phyloP scores from a whole-genome alignment of 1,140 invertebrate species.

The Nomia melanderi region DNA sequence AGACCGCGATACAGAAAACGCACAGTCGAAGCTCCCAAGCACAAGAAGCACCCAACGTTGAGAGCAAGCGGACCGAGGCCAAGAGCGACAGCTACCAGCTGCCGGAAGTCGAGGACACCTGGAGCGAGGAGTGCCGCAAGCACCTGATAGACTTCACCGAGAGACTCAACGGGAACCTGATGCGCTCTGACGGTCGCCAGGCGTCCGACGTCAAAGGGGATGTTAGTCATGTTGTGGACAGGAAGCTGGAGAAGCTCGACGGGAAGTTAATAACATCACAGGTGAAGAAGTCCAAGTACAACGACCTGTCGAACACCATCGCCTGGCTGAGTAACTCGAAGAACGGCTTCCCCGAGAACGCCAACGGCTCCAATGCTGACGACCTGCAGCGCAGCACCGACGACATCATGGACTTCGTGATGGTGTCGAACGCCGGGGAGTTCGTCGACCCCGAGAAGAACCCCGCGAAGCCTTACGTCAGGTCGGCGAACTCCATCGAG shows the following conservation, averaged over 20 bases:
- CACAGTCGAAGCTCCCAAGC: constrained; percentile 18
- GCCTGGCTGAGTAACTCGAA: constrained; percentile 57
- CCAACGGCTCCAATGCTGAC: background rate
- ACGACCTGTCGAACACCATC: constrained; percentile 56
- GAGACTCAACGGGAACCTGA: constrained; percentile 87
- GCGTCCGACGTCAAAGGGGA: constrained; percentile 18
- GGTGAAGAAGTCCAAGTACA: constrained; percentile 21
- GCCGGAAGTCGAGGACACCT: constrained; percentile 78
- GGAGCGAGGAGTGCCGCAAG: constrained; percentile 85
- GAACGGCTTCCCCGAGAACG: constrained; percentile 23
- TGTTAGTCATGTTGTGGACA: constrained; percentile 44
- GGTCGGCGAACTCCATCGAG: constrained; percentile 79
- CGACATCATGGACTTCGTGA: constrained; percentile 71
- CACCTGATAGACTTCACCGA: constrained; percentile 90
- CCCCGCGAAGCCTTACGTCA: constrained; percentile 66
- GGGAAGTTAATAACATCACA: background rate
- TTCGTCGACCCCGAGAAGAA: constrained; percentile 55
- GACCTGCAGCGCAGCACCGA: constrained; percentile 62
- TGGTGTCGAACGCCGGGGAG: constrained; percentile 67
- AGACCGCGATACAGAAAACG: constrained; percentile 80
- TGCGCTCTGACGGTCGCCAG: constrained; percentile 85
- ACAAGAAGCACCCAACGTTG: background rate
- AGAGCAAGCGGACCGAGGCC: constrained; percentile 18
- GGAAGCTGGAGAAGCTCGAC: background rate
- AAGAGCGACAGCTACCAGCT: constrained; percentile 24